Percentiles rank a stretch among this genome's conserved stretches.
These are phyloP conservation scores for Poeciliopsis turrubarensis DNA, from an alignment of 2,113 vertebrate genomes.

Conservation along the genomic window DNA sequence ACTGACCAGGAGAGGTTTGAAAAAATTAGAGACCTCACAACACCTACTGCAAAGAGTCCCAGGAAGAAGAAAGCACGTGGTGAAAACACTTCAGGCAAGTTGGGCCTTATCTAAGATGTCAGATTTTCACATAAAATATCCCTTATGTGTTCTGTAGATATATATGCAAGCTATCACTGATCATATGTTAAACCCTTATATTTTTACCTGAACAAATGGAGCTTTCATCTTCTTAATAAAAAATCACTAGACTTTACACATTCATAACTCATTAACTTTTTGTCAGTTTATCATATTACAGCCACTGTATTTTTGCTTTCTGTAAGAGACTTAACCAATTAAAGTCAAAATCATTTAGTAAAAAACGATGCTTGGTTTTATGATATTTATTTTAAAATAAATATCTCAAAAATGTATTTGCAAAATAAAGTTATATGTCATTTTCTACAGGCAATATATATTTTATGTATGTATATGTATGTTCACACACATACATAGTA, in stretches of 20 bases:
- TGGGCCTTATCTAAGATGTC: constrained; percentile 4
- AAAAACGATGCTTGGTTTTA: too few relatives aligned
- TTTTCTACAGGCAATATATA: not conserved
- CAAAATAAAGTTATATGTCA: constrained; percentile 15
- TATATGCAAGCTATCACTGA: not conserved
- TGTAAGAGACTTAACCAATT: too few relatives aligned
- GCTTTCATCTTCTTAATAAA: not conserved
- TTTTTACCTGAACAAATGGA: constrained; percentile 30
- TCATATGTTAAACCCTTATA: not conserved
- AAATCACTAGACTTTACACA: too few relatives aligned
- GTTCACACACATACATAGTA: too few relatives aligned
- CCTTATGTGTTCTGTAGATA: not conserved
- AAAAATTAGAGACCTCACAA: constrained; percentile 66
- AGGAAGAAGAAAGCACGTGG: constrained; percentile 55
- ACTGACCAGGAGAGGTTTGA: constrained; percentile 65
- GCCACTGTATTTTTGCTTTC: too few relatives aligned
- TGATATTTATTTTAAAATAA: too few relatives aligned
- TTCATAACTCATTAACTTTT: too few relatives aligned
- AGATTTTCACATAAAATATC: not conserved
- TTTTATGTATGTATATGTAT: too few relatives aligned
- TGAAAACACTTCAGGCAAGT: constrained; percentile 47
- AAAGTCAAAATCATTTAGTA: too few relatives aligned
- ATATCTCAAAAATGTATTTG: too few relatives aligned
- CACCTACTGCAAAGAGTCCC: constrained; percentile 77
- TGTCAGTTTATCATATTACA: too few relatives aligned